Percentiles rank a stretch among this genome's conserved stretches.
Conservation (phyloP, 2,113 vertebrate species). For the Australoheros scitulus region DNA sequence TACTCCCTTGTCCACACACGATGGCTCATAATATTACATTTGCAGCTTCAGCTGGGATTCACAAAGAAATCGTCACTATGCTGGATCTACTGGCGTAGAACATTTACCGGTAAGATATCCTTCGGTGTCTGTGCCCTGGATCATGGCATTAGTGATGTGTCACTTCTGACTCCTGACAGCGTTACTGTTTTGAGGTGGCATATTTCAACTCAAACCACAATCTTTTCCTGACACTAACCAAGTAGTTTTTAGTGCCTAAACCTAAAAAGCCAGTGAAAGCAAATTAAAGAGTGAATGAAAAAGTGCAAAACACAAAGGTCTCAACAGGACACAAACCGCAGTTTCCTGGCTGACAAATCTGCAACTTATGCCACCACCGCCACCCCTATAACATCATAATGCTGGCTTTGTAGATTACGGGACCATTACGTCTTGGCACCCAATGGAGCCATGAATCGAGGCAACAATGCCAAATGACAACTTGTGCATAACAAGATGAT, state of each 20-base stretch:
- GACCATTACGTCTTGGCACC: neutral
- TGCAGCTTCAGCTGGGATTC: neutral
- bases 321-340: neutral
- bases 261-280: neutral
- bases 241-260: neutral
- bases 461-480: neutral
- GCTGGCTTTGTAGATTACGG: neutral
- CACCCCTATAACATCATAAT: neutral
- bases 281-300: neutral
- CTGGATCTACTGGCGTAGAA: neutral
- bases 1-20: fast-evolving
- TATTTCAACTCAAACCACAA: neutral
- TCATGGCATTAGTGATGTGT: neutral
- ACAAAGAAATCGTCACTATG: neutral
- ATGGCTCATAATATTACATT: fast-evolving
- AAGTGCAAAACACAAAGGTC: conserved; percentile 8
- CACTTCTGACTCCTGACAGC: neutral
- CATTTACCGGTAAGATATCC: neutral
- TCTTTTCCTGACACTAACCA: neutral
- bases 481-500: neutral
- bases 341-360: conserved; percentile 4
- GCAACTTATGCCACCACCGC: neutral
- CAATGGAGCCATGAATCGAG: neutral
- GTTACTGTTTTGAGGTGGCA: neutral
- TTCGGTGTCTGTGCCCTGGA: neutral